phyloP scores from a whole-genome alignment of 2,797 vertebrate species.

The Brotula barbata region DNA sequence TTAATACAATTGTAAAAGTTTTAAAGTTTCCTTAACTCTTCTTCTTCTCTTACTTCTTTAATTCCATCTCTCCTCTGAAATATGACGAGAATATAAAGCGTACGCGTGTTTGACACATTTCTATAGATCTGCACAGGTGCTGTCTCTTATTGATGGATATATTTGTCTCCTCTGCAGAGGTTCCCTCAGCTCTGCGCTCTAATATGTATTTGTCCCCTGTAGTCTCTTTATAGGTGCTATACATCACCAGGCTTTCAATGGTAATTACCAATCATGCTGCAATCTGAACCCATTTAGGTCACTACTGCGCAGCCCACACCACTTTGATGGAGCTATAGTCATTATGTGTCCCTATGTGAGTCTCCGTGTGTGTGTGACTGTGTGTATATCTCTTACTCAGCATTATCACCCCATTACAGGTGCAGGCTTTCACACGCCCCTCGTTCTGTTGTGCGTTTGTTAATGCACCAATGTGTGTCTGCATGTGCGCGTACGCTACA shows the following conservation, averaged over 20 bases:
- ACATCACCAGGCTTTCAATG: conserved; percentile 59
- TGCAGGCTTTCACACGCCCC: conserved; percentile 47
- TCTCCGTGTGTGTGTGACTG: conserved; percentile 15
- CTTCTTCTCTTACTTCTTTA: too few relatives aligned
- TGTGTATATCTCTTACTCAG: conserved; percentile 64
- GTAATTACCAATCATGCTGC: conserved; percentile 71
- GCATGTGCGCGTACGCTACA: conserved; percentile 45
- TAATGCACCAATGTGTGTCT: conserved; percentile 42
- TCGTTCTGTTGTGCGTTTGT: conserved; percentile 43
- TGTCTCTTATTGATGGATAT: conserved; percentile 39
- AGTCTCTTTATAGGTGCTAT: conserved; percentile 54
- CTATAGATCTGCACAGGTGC: not conserved
- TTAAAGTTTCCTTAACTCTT: too few relatives aligned
- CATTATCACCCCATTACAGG: conserved; percentile 73
- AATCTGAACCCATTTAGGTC: conserved; percentile 68
- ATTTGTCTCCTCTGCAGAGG: conserved; percentile 29
- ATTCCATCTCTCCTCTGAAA: too few relatives aligned
- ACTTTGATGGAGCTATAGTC: conserved; percentile 64
- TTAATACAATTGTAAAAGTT: too few relatives aligned
- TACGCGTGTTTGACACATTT: too few relatives aligned
- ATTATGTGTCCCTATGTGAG: conserved; percentile 50
- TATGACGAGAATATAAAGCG: too few relatives aligned
- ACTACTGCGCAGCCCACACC: conserved; percentile 38
- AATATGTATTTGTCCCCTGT: conserved; percentile 35
- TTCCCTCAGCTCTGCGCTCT: conserved; percentile 15